Evolutionary conservation across 2,888 invertebrate species (phyloP).

Genomic region (Eilema caniola): DNA sequence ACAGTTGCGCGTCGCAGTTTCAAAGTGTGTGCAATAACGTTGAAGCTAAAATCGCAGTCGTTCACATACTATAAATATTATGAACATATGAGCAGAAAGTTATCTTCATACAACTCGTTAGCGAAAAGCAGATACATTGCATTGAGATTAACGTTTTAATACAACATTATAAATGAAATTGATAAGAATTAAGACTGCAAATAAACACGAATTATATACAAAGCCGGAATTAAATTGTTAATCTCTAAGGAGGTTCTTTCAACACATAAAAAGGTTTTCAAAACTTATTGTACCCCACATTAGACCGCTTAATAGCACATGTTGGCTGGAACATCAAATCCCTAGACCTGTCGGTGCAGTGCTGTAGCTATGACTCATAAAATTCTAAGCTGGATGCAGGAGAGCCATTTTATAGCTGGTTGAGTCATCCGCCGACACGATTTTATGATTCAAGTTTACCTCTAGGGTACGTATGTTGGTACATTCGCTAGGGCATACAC

Average conservation of each 20-base stretch:
- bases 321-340: neutral
- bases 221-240: neutral
- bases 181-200: neutral
- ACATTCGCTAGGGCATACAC: neutral
- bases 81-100: no score
- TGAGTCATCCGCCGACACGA: conserved; percentile 36
- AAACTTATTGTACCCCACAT: neutral
- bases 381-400: conserved; percentile 21
- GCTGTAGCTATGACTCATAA: conserved; percentile 24
- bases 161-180: no score
- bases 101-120: neutral
- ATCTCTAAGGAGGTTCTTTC: neutral
- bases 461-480: conserved; percentile 13
- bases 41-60: conserved; percentile 12
- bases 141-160: no score
- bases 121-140: neutral
- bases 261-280: conserved; percentile 4
- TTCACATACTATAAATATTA: neutral
- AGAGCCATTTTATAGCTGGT: conserved; percentile 21
- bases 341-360: conserved; percentile 5
- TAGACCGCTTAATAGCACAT: conserved; percentile 17
- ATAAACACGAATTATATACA: neutral
- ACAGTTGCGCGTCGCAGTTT: neutral
- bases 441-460: conserved; percentile 41
- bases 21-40: conserved; percentile 17